phyloP scores from a whole-genome alignment of 2,113 vertebrate species.

The Embiotoca jacksoni region DNA sequence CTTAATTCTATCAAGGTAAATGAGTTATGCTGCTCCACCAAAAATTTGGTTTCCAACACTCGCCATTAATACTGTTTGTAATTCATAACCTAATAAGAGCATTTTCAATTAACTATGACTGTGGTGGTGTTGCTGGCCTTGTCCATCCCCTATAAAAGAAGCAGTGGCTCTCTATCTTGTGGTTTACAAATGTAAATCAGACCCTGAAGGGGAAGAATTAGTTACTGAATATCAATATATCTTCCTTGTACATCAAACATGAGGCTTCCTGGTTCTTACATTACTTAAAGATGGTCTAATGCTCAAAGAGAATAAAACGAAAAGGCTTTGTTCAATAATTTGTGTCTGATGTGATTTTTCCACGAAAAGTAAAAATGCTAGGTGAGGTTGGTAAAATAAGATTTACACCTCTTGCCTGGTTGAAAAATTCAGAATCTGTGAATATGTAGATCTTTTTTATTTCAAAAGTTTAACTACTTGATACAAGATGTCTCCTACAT shows the following conservation, averaged over 20 bases:
- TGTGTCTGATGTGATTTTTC: slow-evolving; percentile 5
- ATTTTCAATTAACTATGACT: slow-evolving; percentile 1
- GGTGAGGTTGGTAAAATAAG: not conserved
- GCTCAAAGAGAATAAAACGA: not conserved
- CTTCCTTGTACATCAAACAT: not conserved
- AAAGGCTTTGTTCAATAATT: slow-evolving; percentile 2
- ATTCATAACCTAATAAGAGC: not conserved
- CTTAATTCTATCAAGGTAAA: not conserved
- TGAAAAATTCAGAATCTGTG: not conserved
- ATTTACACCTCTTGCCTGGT: not conserved
- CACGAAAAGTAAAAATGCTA: not conserved
- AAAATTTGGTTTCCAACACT: not conserved
- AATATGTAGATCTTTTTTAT: not conserved
- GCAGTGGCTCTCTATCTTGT: not conserved
- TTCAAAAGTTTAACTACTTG: not conserved
- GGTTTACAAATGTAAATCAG: slow-evolving; percentile 20
- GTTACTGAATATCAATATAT: slow-evolving; percentile 12
- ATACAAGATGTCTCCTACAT: not conserved
- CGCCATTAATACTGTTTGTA: not conserved
- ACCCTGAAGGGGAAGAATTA: not conserved
- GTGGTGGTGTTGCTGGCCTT: not conserved
- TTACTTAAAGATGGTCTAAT: not conserved
- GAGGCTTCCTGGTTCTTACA: not conserved
- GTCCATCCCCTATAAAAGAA: not conserved
- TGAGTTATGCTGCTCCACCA: not conserved